Base-by-base conservation (phyloP, 2,888 invertebrate genomes). In the Plusia festucae region DNA sequence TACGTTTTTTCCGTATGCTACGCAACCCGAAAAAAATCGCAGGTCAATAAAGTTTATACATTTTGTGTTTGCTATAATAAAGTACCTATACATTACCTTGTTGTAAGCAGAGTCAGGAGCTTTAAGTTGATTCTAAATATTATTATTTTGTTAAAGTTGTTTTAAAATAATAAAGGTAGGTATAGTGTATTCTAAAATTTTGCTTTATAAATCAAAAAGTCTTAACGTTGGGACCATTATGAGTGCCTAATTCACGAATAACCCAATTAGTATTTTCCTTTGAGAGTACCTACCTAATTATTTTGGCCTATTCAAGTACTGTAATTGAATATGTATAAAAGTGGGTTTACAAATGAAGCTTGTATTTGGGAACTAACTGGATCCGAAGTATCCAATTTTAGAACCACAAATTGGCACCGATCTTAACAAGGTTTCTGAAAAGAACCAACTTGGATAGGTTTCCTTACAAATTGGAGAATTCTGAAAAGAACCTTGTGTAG, bases 371-470 rank as follows among this genome's bases (percentile, higher is more conserved):
- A 24, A 34, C 16, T 11, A 18, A 51, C 24, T 16, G 16, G n/a
- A 30, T n/a, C 18, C 16, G 20, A 30, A 5, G 54, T 9, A 49
- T 20, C 46, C 27, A 40, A 54, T 49, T 16, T 46, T 53, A 40
- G 51, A 53, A 40, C 20, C 16, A 46, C 49, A 52, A 53, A 18
- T 18, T 22, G 13, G 8, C 20, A 30, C 16, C 52, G 4, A 13
- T 49, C 49, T 53, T 40, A 53, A 30, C 40, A 65, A 65, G 16
- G 53, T 53, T 46, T 27, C 2, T 34, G 16, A 58, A 34, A 46
- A 13, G 54, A 64, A n/a, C 44, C 24, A 5, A 27, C n/a, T 44
- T 13, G 20, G 40, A 70, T 52, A 30, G 32, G 52, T 71, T 34
- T 20, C 18, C 44, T 64, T 55, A 34, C 18, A 64, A 22, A 44